phyloP scores from a whole-genome alignment of 2,797 vertebrate species.

The Acanthopagrus latus region DNA sequence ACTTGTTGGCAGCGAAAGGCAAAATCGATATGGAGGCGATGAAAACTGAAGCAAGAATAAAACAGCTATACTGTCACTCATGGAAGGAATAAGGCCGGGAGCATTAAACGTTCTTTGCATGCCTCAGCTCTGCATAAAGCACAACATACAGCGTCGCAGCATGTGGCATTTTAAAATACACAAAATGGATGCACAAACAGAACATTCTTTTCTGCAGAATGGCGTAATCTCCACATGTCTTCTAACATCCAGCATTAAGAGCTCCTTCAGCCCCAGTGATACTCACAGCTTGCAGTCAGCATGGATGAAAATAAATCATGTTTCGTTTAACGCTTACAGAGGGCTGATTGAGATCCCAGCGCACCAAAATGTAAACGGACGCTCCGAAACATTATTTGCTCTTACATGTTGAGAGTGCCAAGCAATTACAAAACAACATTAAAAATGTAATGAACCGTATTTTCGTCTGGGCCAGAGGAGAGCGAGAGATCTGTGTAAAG shows the following conservation, averaged over 20 bases:
- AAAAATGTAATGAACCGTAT: slow-evolving; percentile 76
- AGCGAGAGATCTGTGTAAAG: slow-evolving; percentile 13
- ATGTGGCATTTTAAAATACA: neutral
- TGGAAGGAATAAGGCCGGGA: neutral
- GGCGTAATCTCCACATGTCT: slow-evolving; percentile 15
- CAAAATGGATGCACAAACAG: neutral
- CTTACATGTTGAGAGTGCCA: slow-evolving; percentile 67
- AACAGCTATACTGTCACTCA: slow-evolving; percentile 28
- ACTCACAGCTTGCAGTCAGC: slow-evolving; percentile 8
- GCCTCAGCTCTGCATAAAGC: neutral
- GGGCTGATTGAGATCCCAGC: slow-evolving; percentile 51
- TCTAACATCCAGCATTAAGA: slow-evolving; percentile 11
- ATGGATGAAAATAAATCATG: slow-evolving; percentile 1
- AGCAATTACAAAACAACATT: slow-evolving; percentile 78
- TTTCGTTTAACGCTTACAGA: slow-evolving; percentile 29
- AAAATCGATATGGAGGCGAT: slow-evolving; percentile 38
- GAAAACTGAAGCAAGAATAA: slow-evolving; percentile 26
- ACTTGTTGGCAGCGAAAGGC: slow-evolving; percentile 22
- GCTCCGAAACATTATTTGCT: slow-evolving; percentile 66
- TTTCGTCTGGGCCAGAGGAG: slow-evolving; percentile 52
- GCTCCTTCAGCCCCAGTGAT: slow-evolving; percentile 15
- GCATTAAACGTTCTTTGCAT: neutral
- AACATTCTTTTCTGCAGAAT: neutral
- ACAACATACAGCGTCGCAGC: neutral
- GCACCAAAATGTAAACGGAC: slow-evolving; percentile 50